Conservation (phyloP, 2,888 invertebrate species). For the Papilio gigon region DNA sequence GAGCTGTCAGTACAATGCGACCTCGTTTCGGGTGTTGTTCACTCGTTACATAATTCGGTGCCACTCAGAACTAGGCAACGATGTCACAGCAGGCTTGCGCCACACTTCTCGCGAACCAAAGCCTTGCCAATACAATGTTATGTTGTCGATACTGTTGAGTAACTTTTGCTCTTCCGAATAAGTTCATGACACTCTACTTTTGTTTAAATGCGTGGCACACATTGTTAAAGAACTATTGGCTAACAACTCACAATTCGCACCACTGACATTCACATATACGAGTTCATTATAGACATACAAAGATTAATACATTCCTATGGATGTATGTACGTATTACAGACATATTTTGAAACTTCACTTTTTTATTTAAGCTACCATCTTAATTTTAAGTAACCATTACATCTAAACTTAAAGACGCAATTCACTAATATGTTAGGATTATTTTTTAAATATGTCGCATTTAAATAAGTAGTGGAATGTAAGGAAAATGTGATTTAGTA, state of each 20-base stretch:
- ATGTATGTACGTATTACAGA: neutral
- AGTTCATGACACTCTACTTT: slow-evolving; percentile 28
- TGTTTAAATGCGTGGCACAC: slow-evolving; percentile 11
- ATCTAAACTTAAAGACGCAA: neutral
- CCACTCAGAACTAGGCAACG: slow-evolving; percentile 80
- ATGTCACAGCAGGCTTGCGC: slow-evolving; percentile 81
- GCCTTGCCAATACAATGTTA: slow-evolving; percentile 49
- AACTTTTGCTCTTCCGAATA: slow-evolving; percentile 43
- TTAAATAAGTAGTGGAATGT: neutral
- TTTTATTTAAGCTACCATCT: neutral
- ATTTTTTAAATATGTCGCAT: neutral
- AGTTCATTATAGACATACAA: neutral
- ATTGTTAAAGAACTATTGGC: slow-evolving; percentile 18
- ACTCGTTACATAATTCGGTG: slow-evolving; percentile 77
- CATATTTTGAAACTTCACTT: neutral
- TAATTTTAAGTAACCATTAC: neutral
- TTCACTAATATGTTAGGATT: neutral
- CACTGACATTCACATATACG: neutral
- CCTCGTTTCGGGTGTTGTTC: slow-evolving; percentile 78
- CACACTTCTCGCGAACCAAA: slow-evolving; percentile 61
- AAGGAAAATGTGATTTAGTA: slow-evolving; percentile 19
- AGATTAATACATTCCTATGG: neutral
- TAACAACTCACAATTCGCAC: slow-evolving; percentile 7
- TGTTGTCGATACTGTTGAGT: slow-evolving; percentile 47
- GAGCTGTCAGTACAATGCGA: slow-evolving; percentile 63